A percentile compares a stretch with the other conserved stretches of the same genome.
These are phyloP conservation scores for Callospermophilus lateralis DNA, from an alignment of 2,113 vertebrate species.

Conservation along the genomic window DNA sequence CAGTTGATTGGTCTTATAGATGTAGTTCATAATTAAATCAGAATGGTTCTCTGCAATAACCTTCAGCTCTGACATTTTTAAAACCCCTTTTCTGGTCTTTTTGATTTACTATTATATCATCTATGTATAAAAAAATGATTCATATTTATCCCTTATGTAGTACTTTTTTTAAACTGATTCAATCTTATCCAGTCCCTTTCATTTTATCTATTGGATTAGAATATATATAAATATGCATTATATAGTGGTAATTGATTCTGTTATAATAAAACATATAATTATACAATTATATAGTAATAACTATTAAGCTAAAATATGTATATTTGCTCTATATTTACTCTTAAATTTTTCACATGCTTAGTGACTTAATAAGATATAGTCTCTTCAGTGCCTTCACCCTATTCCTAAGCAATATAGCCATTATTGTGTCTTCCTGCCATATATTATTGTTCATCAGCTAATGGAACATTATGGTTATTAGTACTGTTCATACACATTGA, in stretches of 20 bases:
- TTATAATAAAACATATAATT: neutral
- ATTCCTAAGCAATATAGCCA: neutral
- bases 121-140: neutral
- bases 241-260: neutral
- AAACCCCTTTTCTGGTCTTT: neutral
- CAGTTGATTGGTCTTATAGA: neutral
- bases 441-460: neutral
- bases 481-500: neutral
- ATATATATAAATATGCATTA: neutral
- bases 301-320: neutral
- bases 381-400: neutral
- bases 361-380: neutral
- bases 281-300: neutral
- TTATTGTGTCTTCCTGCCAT: neutral
- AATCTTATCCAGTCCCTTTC: neutral
- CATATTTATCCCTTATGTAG: neutral
- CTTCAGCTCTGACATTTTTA: neutral
- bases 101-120: neutral
- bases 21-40: neutral
- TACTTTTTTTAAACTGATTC: neutral
- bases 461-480: neutral
- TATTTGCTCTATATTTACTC: neutral
- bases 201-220: neutral
- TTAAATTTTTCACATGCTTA: neutral
- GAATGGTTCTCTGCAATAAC: constrained; percentile 14